Base-by-base conservation (phyloP, 2,888 invertebrate genomes). In the Cantharis flavilabris region DNA sequence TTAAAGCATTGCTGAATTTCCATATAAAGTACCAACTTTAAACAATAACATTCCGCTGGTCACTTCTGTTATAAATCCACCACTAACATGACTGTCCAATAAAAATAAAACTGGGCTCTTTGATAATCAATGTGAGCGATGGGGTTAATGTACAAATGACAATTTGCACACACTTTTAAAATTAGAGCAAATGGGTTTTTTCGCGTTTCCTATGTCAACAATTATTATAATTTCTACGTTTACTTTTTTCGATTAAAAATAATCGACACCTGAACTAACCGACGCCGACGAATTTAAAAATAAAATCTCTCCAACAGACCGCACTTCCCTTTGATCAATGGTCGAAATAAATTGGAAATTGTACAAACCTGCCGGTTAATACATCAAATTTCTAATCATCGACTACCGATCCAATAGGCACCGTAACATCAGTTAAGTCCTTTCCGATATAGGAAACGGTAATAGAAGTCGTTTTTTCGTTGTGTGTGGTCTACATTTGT, bases 31-130 rank as follows among this genome's bases (percentile, higher is more conserved):
- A 81, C 81, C 80, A 23, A 77, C 80, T 81, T 83, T 81, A 84
- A 84, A 85, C 85, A 85, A 84, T 85, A 84, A 85, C 85, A 85
- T 84, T 84, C 84, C 84, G 75, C 78, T 79, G 84, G 80, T 80
- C 82, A 83, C 75, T 80, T 81, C 79, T 72, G 76, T 81, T 77
- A 82, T 84, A 84, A 84, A 84, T 84, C 80, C 80, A 76, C 80
- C 72, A 71, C 72, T 69, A 75, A 78, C 78, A 78, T 73, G 78
- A 78, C 72, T 65, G 49, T 71, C 70, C 76, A 49, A 77, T 73
- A 74, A 77, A 77, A 77, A 77, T 75, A 77, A 74, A 74, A 73
- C 62, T 71, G 33, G 20, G 71, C 74, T 74, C 74, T 77, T 74
- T 74, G 77, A 77, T 77, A 74, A 62, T 71, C 69, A 64, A 30